A percentile compares a stretch with the other conserved stretches of the same genome.
Conservation (phyloP, 2,113 vertebrate species). For the Etheostoma spectabile region DNA sequence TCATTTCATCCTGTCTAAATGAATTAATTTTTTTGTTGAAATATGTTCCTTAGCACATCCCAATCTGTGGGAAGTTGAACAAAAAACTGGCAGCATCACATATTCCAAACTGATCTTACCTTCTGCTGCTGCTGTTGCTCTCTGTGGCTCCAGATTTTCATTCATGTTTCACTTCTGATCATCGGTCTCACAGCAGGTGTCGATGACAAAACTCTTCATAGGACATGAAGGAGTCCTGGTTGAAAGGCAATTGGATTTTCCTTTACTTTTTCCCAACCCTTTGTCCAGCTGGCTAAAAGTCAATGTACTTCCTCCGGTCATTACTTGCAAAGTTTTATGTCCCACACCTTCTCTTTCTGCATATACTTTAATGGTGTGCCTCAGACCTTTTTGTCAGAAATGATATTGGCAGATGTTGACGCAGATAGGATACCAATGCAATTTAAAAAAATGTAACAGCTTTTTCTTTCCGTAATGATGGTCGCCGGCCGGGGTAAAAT, state of each 20-base stretch:
- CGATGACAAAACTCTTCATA: slow-evolving; percentile 10
- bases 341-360: neutral
- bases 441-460: neutral
- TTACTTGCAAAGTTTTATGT: neutral
- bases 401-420: neutral
- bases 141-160: slow-evolving; percentile 1
- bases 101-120: slow-evolving; percentile 19
- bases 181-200: slow-evolving; percentile 20
- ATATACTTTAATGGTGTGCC: neutral
- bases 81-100: slow-evolving; percentile 23
- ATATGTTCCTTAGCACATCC: neutral
- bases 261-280: neutral
- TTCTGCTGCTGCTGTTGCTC: slow-evolving; percentile 14
- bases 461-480: neutral
- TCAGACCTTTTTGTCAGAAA: neutral
- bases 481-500: neutral
- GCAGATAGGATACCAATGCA: too few relatives aligned
- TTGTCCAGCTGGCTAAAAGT: slow-evolving; percentile 2
- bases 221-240: neutral
- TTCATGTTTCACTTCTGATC: slow-evolving; percentile 32
- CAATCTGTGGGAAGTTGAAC: slow-evolving; percentile 26
- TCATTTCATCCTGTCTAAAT: neutral
- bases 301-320: neutral
- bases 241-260: neutral
- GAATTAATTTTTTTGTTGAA: slow-evolving; percentile 1